Evolutionary conservation across 2,797 vertebrate genomes (phyloP).

Genomic region (Urophycis tenuis): DNA sequence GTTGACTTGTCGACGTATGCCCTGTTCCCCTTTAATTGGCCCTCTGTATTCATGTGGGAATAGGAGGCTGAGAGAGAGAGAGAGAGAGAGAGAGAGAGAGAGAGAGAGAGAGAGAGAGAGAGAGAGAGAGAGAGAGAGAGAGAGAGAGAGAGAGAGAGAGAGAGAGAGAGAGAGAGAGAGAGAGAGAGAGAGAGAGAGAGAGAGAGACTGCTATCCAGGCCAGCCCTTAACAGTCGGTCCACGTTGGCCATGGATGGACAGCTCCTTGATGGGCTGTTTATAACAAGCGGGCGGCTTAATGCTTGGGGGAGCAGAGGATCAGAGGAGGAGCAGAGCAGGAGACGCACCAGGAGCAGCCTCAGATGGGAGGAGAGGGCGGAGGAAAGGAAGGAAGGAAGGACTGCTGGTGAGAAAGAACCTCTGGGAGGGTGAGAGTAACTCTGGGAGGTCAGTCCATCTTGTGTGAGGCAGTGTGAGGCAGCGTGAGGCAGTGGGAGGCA

Average conservation of each 20-base stretch:
- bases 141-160: no score
- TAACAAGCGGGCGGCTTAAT: conserved; percentile 35
- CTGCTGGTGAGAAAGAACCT: not conserved
- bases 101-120: no score
- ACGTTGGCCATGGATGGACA: conserved; percentile 18
- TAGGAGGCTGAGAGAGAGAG: conserved; percentile 19
- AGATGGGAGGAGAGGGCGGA: conserved; percentile 1
- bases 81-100: no score
- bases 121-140: no score
- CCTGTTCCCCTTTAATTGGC: conserved; percentile 64
- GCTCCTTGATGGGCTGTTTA: not conserved
- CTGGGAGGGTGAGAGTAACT: not conserved
- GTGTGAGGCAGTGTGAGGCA: no score
- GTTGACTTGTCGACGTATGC: conserved; percentile 60
- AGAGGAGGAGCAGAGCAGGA: not conserved
- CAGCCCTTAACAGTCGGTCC: conserved; percentile 58
- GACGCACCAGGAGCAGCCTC: not conserved
- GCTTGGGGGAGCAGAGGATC: conserved; percentile 17
- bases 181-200: conserved; percentile 18
- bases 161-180: not conserved
- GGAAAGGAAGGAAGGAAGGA: conserved; percentile 14
- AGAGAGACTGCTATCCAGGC: conserved; percentile 48
- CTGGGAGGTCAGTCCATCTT: not conserved
- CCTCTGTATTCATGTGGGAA: conserved; percentile 60
- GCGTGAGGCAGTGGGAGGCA: no score